Evolutionary conservation across 2,113 vertebrate genomes (phyloP).

Genomic region (Sus scrofa): T2T-Sscrofa CM000812.6:71239501-71240000

Average conservation of each 20-base stretch:
- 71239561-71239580: no score
- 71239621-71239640: no score
- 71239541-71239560: no score
- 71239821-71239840: not conserved
- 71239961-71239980: not conserved
- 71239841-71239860: not conserved
- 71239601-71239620: no score
- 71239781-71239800: not conserved
- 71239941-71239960: not conserved
- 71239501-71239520: no score
- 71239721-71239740: not conserved
- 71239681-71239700: not conserved
- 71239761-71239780: not conserved
- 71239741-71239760: not conserved
- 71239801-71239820: slow-evolving; percentile 18
- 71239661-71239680: not conserved
- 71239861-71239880: not conserved
- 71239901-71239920: not conserved
- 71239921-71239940: not conserved
- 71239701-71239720: slow-evolving; percentile 19
- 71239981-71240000: not conserved
- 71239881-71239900: slow-evolving; percentile 6
- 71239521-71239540: no score
- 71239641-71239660: not conserved
- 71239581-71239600: no score